Conservation (phyloP, 2,797 vertebrate genomes). For the Catostomus latipinnis region DNA sequence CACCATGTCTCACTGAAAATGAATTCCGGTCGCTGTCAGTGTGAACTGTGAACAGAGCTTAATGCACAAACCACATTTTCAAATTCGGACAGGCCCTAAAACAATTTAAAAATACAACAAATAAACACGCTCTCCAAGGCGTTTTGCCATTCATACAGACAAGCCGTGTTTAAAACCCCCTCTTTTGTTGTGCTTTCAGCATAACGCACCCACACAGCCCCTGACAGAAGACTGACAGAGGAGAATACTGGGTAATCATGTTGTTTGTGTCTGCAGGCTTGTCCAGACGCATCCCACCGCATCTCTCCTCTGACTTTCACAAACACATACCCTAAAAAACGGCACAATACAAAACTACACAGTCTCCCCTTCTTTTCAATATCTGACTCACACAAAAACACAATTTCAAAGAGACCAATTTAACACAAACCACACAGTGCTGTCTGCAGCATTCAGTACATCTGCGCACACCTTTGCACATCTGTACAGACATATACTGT, state of each 20-base stretch:
- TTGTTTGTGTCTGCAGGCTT: constrained; percentile 43
- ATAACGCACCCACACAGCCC: constrained; percentile 30
- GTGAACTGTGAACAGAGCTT: not conserved
- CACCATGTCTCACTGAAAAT: too few species aligned
- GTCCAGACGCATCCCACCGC: constrained; percentile 35
- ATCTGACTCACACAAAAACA: constrained; percentile 1
- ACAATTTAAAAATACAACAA: not conserved
- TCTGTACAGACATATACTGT: not conserved
- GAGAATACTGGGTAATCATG: constrained; percentile 44
- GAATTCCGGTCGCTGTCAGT: not conserved
- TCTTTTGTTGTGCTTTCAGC: constrained; percentile 5
- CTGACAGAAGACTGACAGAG: constrained; percentile 28
- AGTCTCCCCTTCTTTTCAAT: not conserved
- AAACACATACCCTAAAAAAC: constrained; percentile 17
- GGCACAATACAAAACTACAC: constrained; percentile 24
- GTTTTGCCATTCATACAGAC: constrained; percentile 6
- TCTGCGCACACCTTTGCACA: not conserved
- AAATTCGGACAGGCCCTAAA: not conserved
- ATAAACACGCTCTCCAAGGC: not conserved
- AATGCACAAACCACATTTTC: not conserved
- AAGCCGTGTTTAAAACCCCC: not conserved
- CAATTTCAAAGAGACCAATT: not conserved
- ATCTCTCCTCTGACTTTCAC: constrained; percentile 21
- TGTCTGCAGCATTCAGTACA: not conserved
- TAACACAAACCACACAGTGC: not conserved